Evolutionary conservation across 2,113 vertebrate genomes (phyloP), one percentile per base, ranked within the genome.

Genomic region (Macquaria ambigua): DNA sequence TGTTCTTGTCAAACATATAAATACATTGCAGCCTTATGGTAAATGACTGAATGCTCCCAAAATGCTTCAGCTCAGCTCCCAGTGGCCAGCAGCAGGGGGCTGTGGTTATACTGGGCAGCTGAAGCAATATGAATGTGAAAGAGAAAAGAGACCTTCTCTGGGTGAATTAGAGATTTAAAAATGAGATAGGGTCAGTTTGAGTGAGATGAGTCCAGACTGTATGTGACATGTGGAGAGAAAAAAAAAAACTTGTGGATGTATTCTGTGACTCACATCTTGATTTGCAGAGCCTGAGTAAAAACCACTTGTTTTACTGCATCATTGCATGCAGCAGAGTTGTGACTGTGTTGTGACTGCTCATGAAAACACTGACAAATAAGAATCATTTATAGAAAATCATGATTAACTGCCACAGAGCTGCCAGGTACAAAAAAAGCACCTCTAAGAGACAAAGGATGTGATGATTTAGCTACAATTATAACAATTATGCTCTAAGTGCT

Each of bases 391-490:
- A 70, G 64, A 56, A 81, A 79, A 70, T 23, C 23, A 12, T 79
- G 76, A 85, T 82, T 70, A 67, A 74, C 31, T 71, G 43, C 50
- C 18, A 69, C 46, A 50, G 73, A 58, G 64, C 48, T 53, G 61
- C 50, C 8, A 28, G 31, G 10, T 3, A 12, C 7, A 18, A 50
- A 50, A 56, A 71, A 73, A 64, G 3, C 67, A 63, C 56, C 52
- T 74, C 41, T 6, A 12, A 58, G 46, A 87, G 77, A 84, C 79
- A 87, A 85, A 85, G 70, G 72, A 77, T 74, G 74, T 74, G 84
- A 90, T 76, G 75, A 76, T 48, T 68, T 58, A 23, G 68, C 76
- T 31, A 50, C 74, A 90, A 87, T 87, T 84, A 86, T 6, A 34
- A 83, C 83, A 90, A 87, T 90, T 74, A 84, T 5, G 7, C 62